phyloP scores from a whole-genome alignment of 2,888 invertebrate species.

The Campopleginae sp. region DNA sequence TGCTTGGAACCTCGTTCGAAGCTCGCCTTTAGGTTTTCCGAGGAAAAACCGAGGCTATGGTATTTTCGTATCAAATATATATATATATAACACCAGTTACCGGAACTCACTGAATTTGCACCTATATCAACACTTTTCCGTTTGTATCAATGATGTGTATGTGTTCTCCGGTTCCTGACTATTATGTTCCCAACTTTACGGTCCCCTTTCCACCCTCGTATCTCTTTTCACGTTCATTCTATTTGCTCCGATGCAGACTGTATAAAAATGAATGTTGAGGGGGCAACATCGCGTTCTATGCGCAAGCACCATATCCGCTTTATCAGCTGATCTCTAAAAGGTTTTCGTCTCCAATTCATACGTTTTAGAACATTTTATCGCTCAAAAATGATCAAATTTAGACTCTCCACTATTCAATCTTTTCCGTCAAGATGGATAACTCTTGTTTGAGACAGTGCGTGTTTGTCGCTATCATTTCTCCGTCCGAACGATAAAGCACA shows the following conservation, averaged over 20 bases:
- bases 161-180: conserved; percentile 20
- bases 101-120: conserved; percentile 48
- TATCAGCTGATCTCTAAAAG: neutral
- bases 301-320: neutral
- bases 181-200: conserved; percentile 1
- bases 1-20: conserved; percentile 10
- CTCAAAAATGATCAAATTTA: neutral
- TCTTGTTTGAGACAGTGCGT: conserved; percentile 10
- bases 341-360: neutral
- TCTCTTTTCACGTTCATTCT: conserved; percentile 9
- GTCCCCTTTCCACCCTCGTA: conserved; percentile 14
- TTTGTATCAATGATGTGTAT: conserved; percentile 54
- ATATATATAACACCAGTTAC: conserved; percentile 35
- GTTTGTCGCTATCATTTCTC: conserved; percentile 8
- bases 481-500: conserved; percentile 34
- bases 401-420: neutral
- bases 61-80: conserved; percentile 21
- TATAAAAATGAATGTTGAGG: conserved; percentile 18
- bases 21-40: conserved; percentile 39
- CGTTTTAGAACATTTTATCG: neutral
- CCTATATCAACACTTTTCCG: conserved; percentile 17
- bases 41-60: conserved; percentile 33
- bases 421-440: neutral
- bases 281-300: neutral
- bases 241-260: conserved; percentile 12